Evolutionary conservation across 1,140 invertebrate species (phyloP), one percentile per base, ranked within the genome.

Genomic region (Drosophila triauraria): DNA sequence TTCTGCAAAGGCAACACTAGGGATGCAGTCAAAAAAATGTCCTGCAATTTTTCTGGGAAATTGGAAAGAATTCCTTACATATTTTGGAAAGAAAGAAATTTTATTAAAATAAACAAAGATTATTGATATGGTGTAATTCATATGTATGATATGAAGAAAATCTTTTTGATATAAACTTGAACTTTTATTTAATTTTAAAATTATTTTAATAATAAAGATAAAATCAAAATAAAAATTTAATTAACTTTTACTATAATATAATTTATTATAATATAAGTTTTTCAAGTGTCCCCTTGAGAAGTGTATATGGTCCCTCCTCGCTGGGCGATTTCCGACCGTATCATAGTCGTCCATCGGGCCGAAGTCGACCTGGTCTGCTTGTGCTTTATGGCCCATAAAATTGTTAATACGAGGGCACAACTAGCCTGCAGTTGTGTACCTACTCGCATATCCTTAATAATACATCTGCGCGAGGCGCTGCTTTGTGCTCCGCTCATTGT

Each of bases 311-410:
- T 17, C 27, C 25, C 25, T 17, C 32, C 58, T 57, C 40, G 23
- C n/a, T 42, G 25, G 23, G 27, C n/a, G n/a, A 48, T 58, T 60
- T 54, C 50, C 46, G 15, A 23, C 54, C 48, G 56, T 75, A 40
- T 76, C 44, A 56, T 68, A 69, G 59, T 35, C 38, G 61, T 67
- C 27, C 75, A 78, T 79, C 43, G 53, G 40, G 38, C 17, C 42
- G 38, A 10, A 51, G 44, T 54, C 40, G 54, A 74, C 69, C 44
- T 72, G 62, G 53, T 68, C 78, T 59, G 64, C 68, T 57, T 54
- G 69, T 74, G 76, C 72, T 86, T 87, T 88, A 87, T 88, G 84
- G 61, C 64, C 67, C 80, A 88, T 87, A 83, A 88, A 87, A 88
- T 74, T 70, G 84, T 88, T 88, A 78, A 80, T 64, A 69, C 48